A percentile compares a stretch with the other conserved stretches of the same genome.
These are phyloP conservation scores for Gambusia yucatana DNA, from an alignment of 2,797 vertebrate genomes.

Conservation along the genomic window DNA sequence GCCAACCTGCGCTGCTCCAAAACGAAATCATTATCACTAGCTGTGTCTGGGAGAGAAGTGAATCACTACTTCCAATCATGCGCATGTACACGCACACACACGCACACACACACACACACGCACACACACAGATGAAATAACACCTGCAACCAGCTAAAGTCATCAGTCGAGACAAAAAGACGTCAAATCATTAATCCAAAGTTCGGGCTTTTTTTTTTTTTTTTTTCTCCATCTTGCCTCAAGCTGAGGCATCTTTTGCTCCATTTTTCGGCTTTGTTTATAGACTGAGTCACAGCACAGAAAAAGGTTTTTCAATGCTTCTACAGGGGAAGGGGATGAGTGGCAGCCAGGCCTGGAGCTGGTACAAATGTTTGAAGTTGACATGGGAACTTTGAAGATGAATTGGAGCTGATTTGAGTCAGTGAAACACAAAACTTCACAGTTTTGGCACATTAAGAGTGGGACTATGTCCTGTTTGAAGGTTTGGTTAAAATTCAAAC, in stretches of 20 bases:
- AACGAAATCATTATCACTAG: conserved; percentile 78
- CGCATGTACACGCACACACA: conserved; percentile 9
- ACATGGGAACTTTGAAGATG: conserved; percentile 24
- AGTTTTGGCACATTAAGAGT: conserved; percentile 9
- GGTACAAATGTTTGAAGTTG: conserved; percentile 21
- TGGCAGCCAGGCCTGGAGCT: conserved; percentile 45
- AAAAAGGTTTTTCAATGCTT: conserved; percentile 30
- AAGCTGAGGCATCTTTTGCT: conserved; percentile 29
- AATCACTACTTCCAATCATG: conserved; percentile 66
- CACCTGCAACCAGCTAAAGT: conserved; percentile 44
- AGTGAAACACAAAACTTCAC: conserved; percentile 8
- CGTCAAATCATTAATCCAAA: conserved; percentile 33
- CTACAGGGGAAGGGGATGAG: conserved; percentile 24
- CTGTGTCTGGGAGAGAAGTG: conserved; percentile 66
- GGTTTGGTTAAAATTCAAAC: conserved; percentile 23
- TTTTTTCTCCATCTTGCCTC: conserved; percentile 22
- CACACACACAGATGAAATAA: conserved; percentile 1
- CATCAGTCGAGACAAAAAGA: conserved; percentile 35
- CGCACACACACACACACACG: conserved; percentile 3
- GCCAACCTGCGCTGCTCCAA: conserved; percentile 66
- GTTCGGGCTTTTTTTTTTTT: conserved; percentile 35
- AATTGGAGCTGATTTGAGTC: conserved; percentile 22
- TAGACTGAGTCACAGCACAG: conserved; percentile 51
- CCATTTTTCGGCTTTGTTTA: conserved; percentile 48
- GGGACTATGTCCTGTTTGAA: conserved; percentile 28